phyloP scores from a whole-genome alignment of 1,140 invertebrate species.

The Drosophila grimshawi region DNA sequence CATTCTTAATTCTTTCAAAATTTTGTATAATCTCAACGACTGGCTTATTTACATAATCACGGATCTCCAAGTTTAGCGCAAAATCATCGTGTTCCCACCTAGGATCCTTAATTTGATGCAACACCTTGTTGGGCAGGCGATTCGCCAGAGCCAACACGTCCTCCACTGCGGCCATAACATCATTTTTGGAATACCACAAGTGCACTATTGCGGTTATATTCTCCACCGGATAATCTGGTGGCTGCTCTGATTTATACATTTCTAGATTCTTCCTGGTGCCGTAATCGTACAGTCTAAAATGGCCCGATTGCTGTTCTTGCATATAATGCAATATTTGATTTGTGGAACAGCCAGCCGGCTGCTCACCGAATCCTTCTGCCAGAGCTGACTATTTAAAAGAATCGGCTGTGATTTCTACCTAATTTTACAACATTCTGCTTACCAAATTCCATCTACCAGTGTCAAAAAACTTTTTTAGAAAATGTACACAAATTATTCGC shows the following conservation, averaged over 20 bases:
- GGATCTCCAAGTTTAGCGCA: conserved; percentile 42
- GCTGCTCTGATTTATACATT: conserved; percentile 83
- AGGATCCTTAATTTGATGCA: conserved; percentile 85
- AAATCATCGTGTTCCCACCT: conserved; percentile 88
- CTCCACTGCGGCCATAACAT: conserved; percentile 86
- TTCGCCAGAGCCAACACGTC: conserved; percentile 86
- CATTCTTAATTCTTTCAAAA: conserved; percentile 29
- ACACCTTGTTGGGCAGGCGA: conserved; percentile 68
- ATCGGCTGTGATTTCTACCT: background rate
- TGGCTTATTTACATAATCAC: conserved; percentile 60
- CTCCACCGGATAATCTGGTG: conserved; percentile 86
- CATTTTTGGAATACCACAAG: conserved; percentile 87
- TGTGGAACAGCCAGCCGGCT: conserved; percentile 85
- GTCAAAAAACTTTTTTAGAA: conserved; percentile 10
- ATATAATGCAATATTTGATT: conserved; percentile 85
- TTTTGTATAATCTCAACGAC: conserved; percentile 60
- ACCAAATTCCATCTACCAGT: conserved; percentile 53
- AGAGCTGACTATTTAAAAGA: conserved; percentile 77
- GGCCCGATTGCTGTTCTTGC: conserved; percentile 81
- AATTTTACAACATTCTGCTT: background rate
- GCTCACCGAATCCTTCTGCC: conserved; percentile 80
- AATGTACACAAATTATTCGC: conserved; percentile 41
- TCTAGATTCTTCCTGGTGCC: conserved; percentile 84
- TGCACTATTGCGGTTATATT: conserved; percentile 87
- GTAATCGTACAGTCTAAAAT: conserved; percentile 84